Percentiles rank a stretch among this genome's conserved stretches.
phyloP scores from a whole-genome alignment of 2,888 invertebrate genomes.

The Cataglyphis rosenhaueri region DNA sequence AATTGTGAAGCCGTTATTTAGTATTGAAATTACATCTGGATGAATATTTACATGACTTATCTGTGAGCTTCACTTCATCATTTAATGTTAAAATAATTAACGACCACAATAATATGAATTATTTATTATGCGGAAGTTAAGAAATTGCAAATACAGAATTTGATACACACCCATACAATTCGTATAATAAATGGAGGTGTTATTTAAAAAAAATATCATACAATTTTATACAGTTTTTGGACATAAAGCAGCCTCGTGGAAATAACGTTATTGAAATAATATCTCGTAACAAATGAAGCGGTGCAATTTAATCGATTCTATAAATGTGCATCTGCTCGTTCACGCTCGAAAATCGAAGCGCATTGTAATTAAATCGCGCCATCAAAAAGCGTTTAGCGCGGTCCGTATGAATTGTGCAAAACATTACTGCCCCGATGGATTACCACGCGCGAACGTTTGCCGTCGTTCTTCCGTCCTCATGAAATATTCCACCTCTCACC shows the following conservation, averaged over 20 bases:
- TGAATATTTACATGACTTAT: constrained; percentile 24
- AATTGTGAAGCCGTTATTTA: constrained; percentile 24
- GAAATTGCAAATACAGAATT: not conserved
- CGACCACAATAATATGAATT: not conserved
- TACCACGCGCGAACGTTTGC: constrained; percentile 46
- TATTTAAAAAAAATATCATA: not conserved
- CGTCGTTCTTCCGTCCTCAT: constrained; percentile 44
- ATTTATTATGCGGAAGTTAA: not conserved
- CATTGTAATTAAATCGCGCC: constrained; percentile 50
- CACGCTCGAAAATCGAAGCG: constrained; percentile 43
- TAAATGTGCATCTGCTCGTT: constrained; percentile 2
- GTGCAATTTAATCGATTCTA: constrained; percentile 42
- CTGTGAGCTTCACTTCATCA: not conserved
- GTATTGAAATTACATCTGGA: constrained; percentile 7
- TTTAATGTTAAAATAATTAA: constrained; percentile 17
- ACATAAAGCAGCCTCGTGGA: not conserved
- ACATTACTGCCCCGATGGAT: constrained; percentile 47
- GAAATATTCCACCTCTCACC: constrained; percentile 41
- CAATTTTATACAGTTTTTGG: constrained; percentile 21
- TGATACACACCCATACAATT: not conserved
- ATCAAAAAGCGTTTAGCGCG: constrained; percentile 47
- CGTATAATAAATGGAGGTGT: constrained; percentile 26
- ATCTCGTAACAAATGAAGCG: constrained; percentile 6
- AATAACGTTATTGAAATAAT: constrained; percentile 22
- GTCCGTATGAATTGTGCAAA: constrained; percentile 47